Evolutionary conservation across 2,113 vertebrate genomes (phyloP), one percentile per base, ranked within the genome.

Genomic region (Kryptolebias marmoratus): DNA sequence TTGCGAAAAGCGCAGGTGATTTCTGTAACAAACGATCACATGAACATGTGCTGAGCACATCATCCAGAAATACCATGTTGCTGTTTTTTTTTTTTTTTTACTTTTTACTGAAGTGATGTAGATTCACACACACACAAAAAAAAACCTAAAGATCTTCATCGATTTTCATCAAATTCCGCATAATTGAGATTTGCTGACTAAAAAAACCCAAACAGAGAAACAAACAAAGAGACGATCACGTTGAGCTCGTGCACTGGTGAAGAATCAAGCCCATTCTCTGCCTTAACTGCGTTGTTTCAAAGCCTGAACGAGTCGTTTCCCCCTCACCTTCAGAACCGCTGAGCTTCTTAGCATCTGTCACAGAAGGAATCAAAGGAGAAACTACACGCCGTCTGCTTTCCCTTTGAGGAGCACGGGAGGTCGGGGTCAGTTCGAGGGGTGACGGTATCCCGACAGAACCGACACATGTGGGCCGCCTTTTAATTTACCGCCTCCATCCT

Each of bases 331-430:
- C 28, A 36, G 27, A 73, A 5, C 61, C 44, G 48, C 22, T 16
- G 12, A 69, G 4, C 16, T 32, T 53, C 63, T 58, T 30, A 11
- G 39, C 7, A 1, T 9, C 55, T 49, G 36, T 18, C 42, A 22
- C 13, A 69, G 39, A 55, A 54, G 48, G 31, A 71, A 55, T 71
- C 31, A 56, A 39, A 69, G 2, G 3, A 64, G 62, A 44, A 9
- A 42, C 10, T 30, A 71, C 52, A 30, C 31, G 31, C 13, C n/a
- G 32, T 62, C 44, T 44, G 57, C 6, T 60, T 12, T 39, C 14
- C n/a, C 57, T 32, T 58, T 42, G 4, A 45, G 54, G 52, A 27
- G 7, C 54, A 22, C 22, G 22, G 22, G 22, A 22, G 13, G 55
- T 4, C 16, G 12, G 11, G 44, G 39, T 42, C 39, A n/a, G 30